These are phyloP conservation scores for Bombus pascuorum DNA, from an alignment of 1,140 invertebrate genomes.

Conservation along the genomic window DNA sequence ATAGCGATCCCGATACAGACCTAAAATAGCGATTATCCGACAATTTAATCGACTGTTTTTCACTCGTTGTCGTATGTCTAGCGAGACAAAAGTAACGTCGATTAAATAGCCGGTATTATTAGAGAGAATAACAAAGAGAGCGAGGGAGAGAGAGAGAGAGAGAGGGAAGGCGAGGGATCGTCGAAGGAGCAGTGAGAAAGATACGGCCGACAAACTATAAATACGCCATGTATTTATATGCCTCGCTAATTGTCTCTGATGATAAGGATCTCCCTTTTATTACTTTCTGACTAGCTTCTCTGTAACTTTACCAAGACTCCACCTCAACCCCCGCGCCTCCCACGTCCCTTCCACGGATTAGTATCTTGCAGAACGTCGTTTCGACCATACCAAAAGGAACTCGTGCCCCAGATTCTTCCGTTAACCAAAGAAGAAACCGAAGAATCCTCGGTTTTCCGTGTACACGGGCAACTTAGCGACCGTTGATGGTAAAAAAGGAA, in stretches of 20 bases:
- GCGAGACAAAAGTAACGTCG: constrained; percentile 60
- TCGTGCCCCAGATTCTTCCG: too few species aligned
- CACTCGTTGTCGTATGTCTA: not conserved
- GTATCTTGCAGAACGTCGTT: too few species aligned
- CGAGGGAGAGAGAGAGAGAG: too few species aligned
- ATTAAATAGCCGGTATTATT: constrained; percentile 78
- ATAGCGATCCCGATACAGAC: too few species aligned
- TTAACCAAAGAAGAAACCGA: not conserved
- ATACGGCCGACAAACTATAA: constrained; percentile 78
- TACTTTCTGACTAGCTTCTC: constrained; percentile 78
- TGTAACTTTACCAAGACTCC: constrained; percentile 61
- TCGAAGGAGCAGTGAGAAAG: constrained; percentile 65
- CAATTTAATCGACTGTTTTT: not conserved
- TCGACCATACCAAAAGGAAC: too few species aligned
- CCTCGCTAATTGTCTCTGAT: constrained; percentile 81
- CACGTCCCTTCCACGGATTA: not conserved
- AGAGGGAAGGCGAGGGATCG: constrained; percentile 19
- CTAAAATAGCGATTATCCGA: too few species aligned
- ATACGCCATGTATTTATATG: constrained; percentile 81
- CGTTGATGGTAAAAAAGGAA: not conserved
- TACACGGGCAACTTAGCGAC: too few species aligned
- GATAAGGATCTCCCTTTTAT: constrained; percentile 81
- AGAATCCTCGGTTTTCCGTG: not conserved
- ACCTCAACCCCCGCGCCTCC: constrained; percentile 9
- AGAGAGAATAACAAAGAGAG: constrained; percentile 34